phyloP scores from a whole-genome alignment of 2,888 invertebrate genomes.

The Dione vanillae region DNA sequence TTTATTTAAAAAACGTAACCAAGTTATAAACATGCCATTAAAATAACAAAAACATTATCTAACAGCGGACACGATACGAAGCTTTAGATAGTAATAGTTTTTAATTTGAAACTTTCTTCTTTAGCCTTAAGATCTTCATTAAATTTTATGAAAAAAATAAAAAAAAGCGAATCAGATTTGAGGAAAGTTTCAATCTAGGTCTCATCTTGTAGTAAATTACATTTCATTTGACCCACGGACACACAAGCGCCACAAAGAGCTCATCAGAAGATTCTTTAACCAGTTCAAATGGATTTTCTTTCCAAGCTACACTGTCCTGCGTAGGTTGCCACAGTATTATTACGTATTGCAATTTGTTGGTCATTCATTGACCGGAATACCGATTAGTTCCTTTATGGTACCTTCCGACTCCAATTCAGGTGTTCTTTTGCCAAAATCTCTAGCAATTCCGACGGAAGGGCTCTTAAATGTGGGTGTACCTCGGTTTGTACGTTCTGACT shows the following conservation, averaged over 20 bases:
- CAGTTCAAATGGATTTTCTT: conserved; percentile 61
- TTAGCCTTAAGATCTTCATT: conserved; percentile 25
- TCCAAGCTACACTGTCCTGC: conserved; percentile 52
- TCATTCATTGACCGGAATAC: conserved; percentile 56
- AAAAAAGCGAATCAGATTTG: conserved; percentile 11
- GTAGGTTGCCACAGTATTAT: conserved; percentile 50
- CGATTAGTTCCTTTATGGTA: conserved; percentile 55
- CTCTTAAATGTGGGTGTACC: conserved; percentile 76
- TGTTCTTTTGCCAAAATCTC: conserved; percentile 79
- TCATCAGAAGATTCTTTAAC: conserved; percentile 43
- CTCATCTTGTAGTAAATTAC: conserved; percentile 34
- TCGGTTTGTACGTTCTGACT: conserved; percentile 64
- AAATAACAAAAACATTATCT: conserved; percentile 31
- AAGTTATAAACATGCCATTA: conserved; percentile 29
- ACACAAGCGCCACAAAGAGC: conserved; percentile 43
- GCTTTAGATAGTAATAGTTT: conserved; percentile 24
- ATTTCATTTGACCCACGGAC: conserved; percentile 36
- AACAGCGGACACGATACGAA: conserved; percentile 19
- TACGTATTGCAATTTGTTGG: conserved; percentile 47
- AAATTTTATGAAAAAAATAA: conserved; percentile 16
- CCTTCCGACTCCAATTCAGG: conserved; percentile 70
- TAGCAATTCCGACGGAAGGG: conserved; percentile 70
- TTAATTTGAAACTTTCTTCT: conserved; percentile 36
- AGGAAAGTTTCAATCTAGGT: conserved; percentile 42
- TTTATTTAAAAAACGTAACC: conserved; percentile 23